A percentile compares a stretch with the other conserved stretches of the same genome.
These are phyloP conservation scores for Chloroceryle inda DNA, from an alignment of 2,797 vertebrate species.

Conservation along the genomic window DNA sequence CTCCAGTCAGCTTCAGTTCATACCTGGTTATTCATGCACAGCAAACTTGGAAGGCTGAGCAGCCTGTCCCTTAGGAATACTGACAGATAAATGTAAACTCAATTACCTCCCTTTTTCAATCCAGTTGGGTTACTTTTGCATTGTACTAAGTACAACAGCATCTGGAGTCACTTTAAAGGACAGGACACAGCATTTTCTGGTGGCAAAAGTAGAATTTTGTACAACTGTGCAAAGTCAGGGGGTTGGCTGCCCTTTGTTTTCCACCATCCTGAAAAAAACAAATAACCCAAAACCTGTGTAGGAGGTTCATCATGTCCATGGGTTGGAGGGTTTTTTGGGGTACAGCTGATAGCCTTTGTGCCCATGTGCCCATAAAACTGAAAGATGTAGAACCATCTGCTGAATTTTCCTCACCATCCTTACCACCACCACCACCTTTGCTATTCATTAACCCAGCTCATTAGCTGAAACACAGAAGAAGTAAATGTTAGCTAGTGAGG, in stretches of 20 bases:
- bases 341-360: neutral
- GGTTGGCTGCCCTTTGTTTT: neutral
- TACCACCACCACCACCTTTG: neutral
- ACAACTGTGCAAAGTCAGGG: neutral
- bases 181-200: conserved; percentile 23
- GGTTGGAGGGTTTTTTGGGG: neutral
- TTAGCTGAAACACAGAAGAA: conserved; percentile 54
- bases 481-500: conserved; percentile 42
- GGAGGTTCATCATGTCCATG: neutral
- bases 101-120: conserved; percentile 39
- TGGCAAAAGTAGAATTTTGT: conserved; percentile 12
- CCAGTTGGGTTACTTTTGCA: neutral
- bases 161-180: conserved; percentile 42
- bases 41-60: conserved; percentile 38
- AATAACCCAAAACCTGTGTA: neutral
- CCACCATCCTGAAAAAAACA: neutral
- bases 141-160: conserved; percentile 19
- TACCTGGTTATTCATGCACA: neutral
- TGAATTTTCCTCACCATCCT: conserved; percentile 12
- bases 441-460: neutral
- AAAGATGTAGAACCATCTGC: conserved; percentile 29
- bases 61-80: conserved; percentile 36
- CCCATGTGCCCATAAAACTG: neutral
- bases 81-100: conserved; percentile 39
- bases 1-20: neutral